Percentiles rank a stretch among this genome's conserved stretches.
phyloP scores from a whole-genome alignment of 2,797 vertebrate species.

The Coluber constrictor region DNA sequence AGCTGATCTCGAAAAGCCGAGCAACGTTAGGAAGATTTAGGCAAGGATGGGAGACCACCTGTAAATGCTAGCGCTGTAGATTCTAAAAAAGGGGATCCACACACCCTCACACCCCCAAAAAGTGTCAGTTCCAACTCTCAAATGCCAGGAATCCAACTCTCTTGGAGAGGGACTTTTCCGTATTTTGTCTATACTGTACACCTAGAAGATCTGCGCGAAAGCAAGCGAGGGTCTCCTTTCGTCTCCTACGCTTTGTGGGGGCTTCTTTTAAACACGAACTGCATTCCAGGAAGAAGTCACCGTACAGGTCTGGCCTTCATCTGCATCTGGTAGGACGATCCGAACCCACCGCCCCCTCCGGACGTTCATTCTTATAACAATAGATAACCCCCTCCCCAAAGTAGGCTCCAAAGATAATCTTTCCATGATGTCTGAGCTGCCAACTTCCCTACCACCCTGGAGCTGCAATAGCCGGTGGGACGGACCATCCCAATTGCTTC shows the following conservation, averaged over 20 bases:
- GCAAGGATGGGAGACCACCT: neutral
- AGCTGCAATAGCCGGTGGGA: neutral
- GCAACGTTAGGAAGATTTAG: neutral
- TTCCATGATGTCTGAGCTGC: neutral
- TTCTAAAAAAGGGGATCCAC: neutral
- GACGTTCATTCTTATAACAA: neutral
- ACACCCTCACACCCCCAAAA: too few species aligned
- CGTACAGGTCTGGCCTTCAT: neutral
- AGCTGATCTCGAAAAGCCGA: neutral
- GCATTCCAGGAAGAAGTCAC: neutral
- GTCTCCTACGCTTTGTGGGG: neutral
- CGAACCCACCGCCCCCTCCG: neutral
- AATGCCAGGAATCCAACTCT: neutral
- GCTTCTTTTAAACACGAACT: neutral
- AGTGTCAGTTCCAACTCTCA: neutral
- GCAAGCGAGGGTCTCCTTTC: too few species aligned
- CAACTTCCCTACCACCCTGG: neutral
- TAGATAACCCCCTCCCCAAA: neutral
- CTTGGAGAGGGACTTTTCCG: neutral
- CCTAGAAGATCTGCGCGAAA: neutral
- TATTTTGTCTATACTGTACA: rapidly evolving
- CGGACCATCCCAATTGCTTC: neutral
- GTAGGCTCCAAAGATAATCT: too few species aligned
- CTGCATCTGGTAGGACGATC: neutral
- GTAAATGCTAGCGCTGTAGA: neutral